Conservation (phyloP, 1,140 invertebrate genomes). For the Spodoptera litura region DNA sequence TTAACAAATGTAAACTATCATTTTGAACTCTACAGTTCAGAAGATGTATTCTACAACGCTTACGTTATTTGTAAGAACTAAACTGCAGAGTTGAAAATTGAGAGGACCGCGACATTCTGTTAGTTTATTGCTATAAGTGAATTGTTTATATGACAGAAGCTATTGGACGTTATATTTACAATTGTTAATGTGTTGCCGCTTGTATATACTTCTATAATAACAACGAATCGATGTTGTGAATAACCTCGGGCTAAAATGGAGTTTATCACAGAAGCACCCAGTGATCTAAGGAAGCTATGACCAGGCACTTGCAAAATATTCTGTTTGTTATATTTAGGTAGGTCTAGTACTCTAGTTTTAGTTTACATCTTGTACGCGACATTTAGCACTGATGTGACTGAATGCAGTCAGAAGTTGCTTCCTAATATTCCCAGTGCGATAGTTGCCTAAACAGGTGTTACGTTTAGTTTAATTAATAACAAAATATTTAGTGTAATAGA, state of each 20-base stretch:
- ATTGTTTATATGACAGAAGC: conserved; percentile 21
- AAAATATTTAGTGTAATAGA: conserved; percentile 12
- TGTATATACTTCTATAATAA: conserved; percentile 50
- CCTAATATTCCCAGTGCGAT: conserved; percentile 1
- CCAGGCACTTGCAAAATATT: conserved; percentile 72
- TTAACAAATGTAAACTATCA: conserved; percentile 35
- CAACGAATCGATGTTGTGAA: conserved; percentile 76
- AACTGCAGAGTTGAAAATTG: conserved; percentile 18
- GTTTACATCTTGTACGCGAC: conserved; percentile 24
- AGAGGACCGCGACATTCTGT: background rate
- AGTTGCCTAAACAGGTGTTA: background rate
- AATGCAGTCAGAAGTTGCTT: conserved; percentile 7
- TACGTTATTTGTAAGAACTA: conserved; percentile 32
- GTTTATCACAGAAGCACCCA: conserved; percentile 53
- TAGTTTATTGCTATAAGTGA: conserved; percentile 20
- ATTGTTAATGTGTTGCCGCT: conserved; percentile 35
- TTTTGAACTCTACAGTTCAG: conserved; percentile 12
- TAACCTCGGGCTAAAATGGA: conserved; percentile 58
- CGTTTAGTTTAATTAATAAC: conserved; percentile 9
- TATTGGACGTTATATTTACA: conserved; percentile 31
- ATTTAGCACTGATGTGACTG: background rate
- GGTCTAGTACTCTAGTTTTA: conserved; percentile 36
- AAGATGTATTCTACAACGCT: background rate
- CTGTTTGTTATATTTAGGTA: conserved; percentile 67
- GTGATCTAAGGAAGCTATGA: conserved; percentile 54